A percentile compares a stretch with the other conserved stretches of the same genome.
phyloP scores from a whole-genome alignment of 2,888 invertebrate species.

The Rotaria macrura region DNA sequence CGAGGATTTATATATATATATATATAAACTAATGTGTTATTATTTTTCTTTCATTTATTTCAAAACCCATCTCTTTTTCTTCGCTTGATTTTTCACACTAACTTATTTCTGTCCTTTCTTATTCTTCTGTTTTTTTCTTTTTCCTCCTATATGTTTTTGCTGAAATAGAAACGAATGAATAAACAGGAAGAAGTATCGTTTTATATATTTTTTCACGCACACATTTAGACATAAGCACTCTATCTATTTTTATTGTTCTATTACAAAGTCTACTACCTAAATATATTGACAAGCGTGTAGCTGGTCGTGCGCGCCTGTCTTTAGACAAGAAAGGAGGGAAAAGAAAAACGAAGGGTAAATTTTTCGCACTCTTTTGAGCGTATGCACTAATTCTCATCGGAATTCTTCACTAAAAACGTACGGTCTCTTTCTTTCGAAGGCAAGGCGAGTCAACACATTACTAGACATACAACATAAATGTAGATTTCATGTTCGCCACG shows the following conservation, averaged over 20 bases:
- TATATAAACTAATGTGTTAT: too few species aligned
- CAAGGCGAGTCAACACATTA: not conserved
- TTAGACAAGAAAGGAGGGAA: not conserved
- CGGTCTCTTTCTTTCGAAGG: slow-evolving; percentile 6
- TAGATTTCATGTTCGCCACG: not conserved
- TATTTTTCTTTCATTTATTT: not conserved
- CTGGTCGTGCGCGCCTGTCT: not conserved
- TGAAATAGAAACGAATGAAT: not conserved
- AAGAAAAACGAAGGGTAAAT: not conserved
- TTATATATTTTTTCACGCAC: not conserved
- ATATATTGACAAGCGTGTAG: not conserved
- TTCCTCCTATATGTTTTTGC: not conserved
- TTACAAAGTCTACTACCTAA: not conserved
- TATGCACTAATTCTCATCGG: slow-evolving; percentile 9
- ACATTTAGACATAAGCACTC: not conserved
- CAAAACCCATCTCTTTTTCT: not conserved
- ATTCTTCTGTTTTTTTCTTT: not conserved
- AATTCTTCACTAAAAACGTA: not conserved
- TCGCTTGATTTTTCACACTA: not conserved
- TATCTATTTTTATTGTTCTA: not conserved
- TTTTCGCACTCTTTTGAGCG: not conserved
- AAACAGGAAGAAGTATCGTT: not conserved
- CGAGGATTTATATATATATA: not conserved
- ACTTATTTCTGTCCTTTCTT: not conserved
- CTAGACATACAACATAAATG: not conserved